A percentile compares a stretch with the other conserved stretches of the same genome.
Conservation (phyloP, 37 sponge, comb jelly and placozoan species). For the Hexactinellida sp. region DNA sequence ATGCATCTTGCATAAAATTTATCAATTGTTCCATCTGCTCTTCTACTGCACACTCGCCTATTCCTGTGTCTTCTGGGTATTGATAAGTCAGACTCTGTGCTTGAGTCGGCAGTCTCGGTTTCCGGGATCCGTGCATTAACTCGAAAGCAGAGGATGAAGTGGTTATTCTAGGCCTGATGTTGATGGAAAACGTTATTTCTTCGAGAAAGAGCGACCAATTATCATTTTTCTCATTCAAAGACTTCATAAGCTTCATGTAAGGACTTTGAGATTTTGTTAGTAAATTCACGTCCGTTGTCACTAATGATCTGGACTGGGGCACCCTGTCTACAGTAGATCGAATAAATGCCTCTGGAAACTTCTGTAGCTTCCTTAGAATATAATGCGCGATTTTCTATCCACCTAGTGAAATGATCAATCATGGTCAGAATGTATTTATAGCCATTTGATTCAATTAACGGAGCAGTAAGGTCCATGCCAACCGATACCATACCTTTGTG, state of each 20-base stretch:
- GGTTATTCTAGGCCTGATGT: neutral
- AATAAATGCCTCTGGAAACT: neutral
- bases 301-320: constrained; percentile 1
- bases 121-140: neutral
- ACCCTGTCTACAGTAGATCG: neutral
- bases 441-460: neutral
- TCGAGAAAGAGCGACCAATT: neutral
- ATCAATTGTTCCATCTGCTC: neutral
- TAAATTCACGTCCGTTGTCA: constrained; percentile 3
- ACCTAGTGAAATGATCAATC: neutral
- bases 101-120: neutral
- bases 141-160: neutral
- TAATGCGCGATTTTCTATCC: neutral
- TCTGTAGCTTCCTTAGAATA: neutral
- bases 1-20: neutral
- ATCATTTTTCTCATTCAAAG: neutral
- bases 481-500: neutral
- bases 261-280: neutral
- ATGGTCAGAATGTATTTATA: neutral
- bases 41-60: neutral
- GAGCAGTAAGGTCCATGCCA: neutral
- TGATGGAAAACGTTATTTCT: constrained; percentile 2
- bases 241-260: neutral
- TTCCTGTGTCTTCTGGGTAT: neutral
- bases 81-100: neutral